Percentiles rank a stretch among this genome's conserved stretches.
phyloP scores from a whole-genome alignment of 2,797 vertebrate species.

The Oreochromis mossambicus region DNA sequence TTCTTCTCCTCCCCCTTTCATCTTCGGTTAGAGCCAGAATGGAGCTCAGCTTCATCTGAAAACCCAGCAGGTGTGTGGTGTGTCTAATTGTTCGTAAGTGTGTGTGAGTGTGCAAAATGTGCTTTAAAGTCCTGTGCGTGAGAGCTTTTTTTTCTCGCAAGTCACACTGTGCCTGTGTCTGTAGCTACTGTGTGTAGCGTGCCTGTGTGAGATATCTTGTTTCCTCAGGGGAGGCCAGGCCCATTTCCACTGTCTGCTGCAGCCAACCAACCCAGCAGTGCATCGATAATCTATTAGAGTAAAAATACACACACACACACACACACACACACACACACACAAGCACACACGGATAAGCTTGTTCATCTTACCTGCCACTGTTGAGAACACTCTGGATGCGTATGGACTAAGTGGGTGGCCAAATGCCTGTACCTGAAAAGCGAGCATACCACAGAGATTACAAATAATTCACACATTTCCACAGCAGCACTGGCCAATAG shows the following conservation, averaged over 20 bases:
- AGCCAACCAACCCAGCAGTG: conserved; percentile 58
- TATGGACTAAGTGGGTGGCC: conserved; percentile 3
- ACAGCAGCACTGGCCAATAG: background rate
- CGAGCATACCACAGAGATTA: conserved; percentile 23
- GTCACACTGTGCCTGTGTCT: conserved; percentile 34
- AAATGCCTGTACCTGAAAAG: conserved; percentile 34
- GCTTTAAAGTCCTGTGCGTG: conserved; percentile 34
- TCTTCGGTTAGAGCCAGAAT: conserved; percentile 45
- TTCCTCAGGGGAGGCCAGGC: conserved; percentile 62
- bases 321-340: conserved; percentile 1
- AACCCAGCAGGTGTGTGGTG: conserved; percentile 65
- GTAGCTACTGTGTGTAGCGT: conserved; percentile 9
- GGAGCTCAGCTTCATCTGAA: conserved; percentile 49
- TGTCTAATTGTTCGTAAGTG: conserved; percentile 58
- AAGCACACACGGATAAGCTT: background rate
- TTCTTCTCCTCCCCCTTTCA: conserved; percentile 46
- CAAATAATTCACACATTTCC: background rate
- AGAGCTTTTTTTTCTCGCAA: conserved; percentile 8
- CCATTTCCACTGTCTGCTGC: conserved; percentile 72
- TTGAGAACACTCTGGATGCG: conserved; percentile 9
- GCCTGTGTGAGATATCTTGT: conserved; percentile 49
- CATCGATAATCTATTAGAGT: conserved; percentile 75
- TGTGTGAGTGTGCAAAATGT: conserved; percentile 45
- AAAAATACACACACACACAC: conserved; percentile 7
- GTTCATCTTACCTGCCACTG: conserved; percentile 48